phyloP scores from a whole-genome alignment of 2,888 invertebrate species.

The Eupithecia tripunctaria region DNA sequence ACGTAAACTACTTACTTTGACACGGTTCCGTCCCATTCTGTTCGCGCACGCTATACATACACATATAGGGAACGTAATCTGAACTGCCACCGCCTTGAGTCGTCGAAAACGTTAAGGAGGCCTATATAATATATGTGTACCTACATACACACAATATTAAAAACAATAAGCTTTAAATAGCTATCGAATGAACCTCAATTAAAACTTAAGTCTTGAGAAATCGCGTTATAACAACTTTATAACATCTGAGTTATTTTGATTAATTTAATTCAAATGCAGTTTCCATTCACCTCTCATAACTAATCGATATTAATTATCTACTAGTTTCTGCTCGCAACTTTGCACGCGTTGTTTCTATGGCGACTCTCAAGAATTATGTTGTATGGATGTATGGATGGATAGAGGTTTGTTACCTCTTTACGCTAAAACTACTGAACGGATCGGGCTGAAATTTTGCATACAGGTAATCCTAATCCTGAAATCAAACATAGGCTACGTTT shows the following conservation, averaged over 20 bases:
- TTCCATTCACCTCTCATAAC: slow-evolving; percentile 14
- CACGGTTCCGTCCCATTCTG: neutral
- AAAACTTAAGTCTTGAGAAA: slow-evolving; percentile 5
- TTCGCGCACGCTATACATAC: neutral
- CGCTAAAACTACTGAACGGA: no score
- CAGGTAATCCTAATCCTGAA: no score
- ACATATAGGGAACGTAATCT: no score
- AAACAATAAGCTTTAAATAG: neutral
- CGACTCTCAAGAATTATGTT: neutral
- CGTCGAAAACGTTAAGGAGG: no score
- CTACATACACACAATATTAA: neutral
- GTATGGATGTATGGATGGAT: no score
- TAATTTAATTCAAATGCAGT: slow-evolving; percentile 7
- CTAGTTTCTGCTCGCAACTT: neutral
- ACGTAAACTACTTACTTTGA: neutral
- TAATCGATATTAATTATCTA: neutral
- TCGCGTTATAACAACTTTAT: neutral
- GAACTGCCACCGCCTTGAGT: no score
- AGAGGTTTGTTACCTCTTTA: no score
- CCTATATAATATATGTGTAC: no score
- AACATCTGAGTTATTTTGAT: slow-evolving; percentile 15
- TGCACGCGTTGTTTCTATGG: neutral
- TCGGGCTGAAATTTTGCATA: no score
- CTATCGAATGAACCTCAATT: neutral
- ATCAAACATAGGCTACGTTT: no score